Evolutionary conservation across 2,797 vertebrate species (phyloP), one percentile per base, ranked within the genome.

Genomic region (Dermochelys coriacea): DNA sequence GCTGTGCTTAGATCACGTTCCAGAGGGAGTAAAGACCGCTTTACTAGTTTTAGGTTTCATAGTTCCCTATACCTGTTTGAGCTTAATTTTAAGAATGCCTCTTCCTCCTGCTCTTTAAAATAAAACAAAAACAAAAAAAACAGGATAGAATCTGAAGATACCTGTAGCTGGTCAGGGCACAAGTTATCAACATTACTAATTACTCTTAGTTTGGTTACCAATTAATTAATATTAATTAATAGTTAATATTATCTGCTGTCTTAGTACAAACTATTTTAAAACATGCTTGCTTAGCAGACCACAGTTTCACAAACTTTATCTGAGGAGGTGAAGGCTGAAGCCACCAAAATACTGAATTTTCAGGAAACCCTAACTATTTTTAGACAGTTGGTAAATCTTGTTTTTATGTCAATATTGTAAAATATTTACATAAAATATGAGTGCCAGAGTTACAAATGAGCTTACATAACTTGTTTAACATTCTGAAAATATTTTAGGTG

Each of bases 401-500:
- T 91, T 91, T 71, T 88, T 59, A 77, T 80, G 34, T 21, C 55
- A 41, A 49, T 49, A 57, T 55, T 29, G 47, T 74, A 89, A 92
- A 86, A 71, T 86, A 85, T 95, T 91, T 91, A 85, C 14, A 64
- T 71, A 75, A 75, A 23, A 51, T 25, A 55, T 34, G 49, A 78
- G 49, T 84, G 64, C 52, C 84, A 84, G 71, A 88, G 74, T 81
- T n/a, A 21, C 16, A 71, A 87, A 52, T 77, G 84, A 85, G 77
- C 45, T 50, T 68, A 80, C 41, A 50, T 78, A 12, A 34, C 68
- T 88, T 18, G 64, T 68, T 19, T 80, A 83, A 79, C 81, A 59
- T 93, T 85, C 91, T 91, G 71, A 57, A 87, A 82, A 87, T 91
- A 91, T 80, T 55, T 91, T 51, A n/a, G 57, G 49, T 25, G 19